Conservation (phyloP, 2,888 invertebrate species). For the Timandra comae region DNA sequence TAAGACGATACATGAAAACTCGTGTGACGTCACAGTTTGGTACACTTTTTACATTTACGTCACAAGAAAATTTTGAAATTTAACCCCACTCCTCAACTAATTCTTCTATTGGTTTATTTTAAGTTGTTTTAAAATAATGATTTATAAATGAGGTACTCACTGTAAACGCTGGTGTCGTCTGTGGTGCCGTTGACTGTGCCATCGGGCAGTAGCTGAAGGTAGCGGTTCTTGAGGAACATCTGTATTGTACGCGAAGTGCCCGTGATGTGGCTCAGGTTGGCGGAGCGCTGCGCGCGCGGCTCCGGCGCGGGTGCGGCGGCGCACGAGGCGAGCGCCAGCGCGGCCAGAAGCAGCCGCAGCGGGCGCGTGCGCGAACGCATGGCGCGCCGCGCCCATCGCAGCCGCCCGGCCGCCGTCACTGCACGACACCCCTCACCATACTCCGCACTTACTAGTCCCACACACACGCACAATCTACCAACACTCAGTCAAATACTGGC, state of each 20-base stretch:
- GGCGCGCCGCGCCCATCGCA: slow-evolving; percentile 75
- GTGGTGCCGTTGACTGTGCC: slow-evolving; percentile 90
- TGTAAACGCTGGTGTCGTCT: slow-evolving; percentile 88
- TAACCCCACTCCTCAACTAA: too few relatives aligned
- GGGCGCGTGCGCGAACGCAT: slow-evolving; percentile 71
- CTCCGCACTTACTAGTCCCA: slow-evolving; percentile 35
- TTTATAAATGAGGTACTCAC: slow-evolving; percentile 78
- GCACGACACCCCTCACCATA: slow-evolving; percentile 52
- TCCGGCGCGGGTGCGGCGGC: slow-evolving; percentile 72
- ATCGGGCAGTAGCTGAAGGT: slow-evolving; percentile 88
- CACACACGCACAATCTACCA: slow-evolving; percentile 15
- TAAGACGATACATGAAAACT: too few relatives aligned
- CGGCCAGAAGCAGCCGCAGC: slow-evolving; percentile 72
- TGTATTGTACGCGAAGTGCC: slow-evolving; percentile 88
- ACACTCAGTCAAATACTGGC: too few relatives aligned
- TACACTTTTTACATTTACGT: too few relatives aligned
- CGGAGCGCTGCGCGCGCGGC: slow-evolving; percentile 84
- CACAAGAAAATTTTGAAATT: too few relatives aligned
- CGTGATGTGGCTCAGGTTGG: slow-evolving; percentile 87
- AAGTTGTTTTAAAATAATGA: too few relatives aligned
- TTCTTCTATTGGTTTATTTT: too few relatives aligned
- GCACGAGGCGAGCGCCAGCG: slow-evolving; percentile 71
- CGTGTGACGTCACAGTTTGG: too few relatives aligned
- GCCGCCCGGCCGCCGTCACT: slow-evolving; percentile 73
- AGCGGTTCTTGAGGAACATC: slow-evolving; percentile 89